Conservation (phyloP, 2,113 vertebrate genomes). For the Leuciscus idus region DNA sequence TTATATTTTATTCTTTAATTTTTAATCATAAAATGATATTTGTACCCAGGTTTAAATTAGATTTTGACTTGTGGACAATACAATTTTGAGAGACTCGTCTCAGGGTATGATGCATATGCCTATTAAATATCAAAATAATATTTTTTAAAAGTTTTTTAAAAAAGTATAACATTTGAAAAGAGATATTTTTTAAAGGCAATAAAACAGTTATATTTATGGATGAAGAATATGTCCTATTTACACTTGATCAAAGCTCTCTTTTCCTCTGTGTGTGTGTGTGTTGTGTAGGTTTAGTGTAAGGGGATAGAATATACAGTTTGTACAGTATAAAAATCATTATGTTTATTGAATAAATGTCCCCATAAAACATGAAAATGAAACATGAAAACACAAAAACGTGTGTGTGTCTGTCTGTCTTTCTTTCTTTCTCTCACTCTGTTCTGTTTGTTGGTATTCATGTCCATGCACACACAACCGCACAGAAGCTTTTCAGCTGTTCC, state of each 20-base stretch:
- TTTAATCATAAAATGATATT: not conserved
- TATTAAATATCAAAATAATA: not conserved
- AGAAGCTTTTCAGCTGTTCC: slow-evolving; percentile 32
- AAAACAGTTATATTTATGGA: not conserved
- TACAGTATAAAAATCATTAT: not conserved
- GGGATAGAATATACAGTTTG: no score
- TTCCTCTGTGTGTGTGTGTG: not conserved
- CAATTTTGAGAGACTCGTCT: not conserved
- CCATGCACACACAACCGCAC: slow-evolving; percentile 6
- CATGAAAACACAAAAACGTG: not conserved
- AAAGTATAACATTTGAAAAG: not conserved
- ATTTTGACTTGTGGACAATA: not conserved
- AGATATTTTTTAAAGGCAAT: not conserved
- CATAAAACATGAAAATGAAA: no score
- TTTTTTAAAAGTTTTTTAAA: not conserved
- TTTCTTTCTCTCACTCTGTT: not conserved
- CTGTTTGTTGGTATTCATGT: slow-evolving; percentile 21
- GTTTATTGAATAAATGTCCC: no score
- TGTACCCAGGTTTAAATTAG: not conserved
- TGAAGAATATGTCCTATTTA: not conserved
- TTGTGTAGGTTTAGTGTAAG: not conserved
- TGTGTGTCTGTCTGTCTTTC: slow-evolving; percentile 1
- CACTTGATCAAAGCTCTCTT: not conserved
- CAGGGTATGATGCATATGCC: not conserved
- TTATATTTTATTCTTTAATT: no score